phyloP scores from a whole-genome alignment of 2,888 invertebrate genomes.

The Nomada fabriciana region DNA sequence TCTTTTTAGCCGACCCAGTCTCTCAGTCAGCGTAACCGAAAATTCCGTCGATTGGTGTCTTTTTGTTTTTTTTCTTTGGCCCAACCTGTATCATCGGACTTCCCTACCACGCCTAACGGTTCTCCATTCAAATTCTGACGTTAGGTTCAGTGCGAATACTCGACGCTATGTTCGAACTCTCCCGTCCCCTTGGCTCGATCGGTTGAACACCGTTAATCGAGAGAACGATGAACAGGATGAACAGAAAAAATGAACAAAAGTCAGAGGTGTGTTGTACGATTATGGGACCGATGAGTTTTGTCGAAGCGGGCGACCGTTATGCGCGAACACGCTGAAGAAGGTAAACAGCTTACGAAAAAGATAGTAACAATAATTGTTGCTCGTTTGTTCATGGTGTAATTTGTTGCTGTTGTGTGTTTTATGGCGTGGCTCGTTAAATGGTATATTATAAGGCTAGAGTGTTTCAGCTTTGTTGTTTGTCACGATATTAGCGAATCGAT shows the following conservation, averaged over 20 bases:
- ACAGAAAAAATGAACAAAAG: neutral
- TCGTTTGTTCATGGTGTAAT: neutral
- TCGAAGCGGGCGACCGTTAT: slow-evolving; percentile 20
- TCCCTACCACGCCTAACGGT: slow-evolving; percentile 47
- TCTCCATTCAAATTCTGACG: slow-evolving; percentile 5
- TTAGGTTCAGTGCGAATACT: neutral
- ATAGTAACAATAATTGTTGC: neutral
- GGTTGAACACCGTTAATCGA: neutral
- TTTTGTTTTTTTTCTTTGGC: neutral
- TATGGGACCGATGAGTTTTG: slow-evolving; percentile 33
- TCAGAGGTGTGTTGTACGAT: slow-evolving; percentile 33
- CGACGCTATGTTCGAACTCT: neutral
- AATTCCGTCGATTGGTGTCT: neutral
- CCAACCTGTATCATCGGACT: slow-evolving; percentile 2
- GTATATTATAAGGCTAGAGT: neutral
- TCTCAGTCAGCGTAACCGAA: neutral
- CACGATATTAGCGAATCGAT: neutral
- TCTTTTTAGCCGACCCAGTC: neutral
- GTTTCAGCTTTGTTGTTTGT: neutral
- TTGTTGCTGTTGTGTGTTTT: neutral
- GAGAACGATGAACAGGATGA: neutral
- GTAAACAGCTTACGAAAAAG: slow-evolving; percentile 28
- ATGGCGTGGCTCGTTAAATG: neutral
- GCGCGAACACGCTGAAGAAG: slow-evolving; percentile 29
- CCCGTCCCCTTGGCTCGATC: neutral